phyloP scores from a whole-genome alignment of 2,888 invertebrate genomes.

The Anticlea derivata region DNA sequence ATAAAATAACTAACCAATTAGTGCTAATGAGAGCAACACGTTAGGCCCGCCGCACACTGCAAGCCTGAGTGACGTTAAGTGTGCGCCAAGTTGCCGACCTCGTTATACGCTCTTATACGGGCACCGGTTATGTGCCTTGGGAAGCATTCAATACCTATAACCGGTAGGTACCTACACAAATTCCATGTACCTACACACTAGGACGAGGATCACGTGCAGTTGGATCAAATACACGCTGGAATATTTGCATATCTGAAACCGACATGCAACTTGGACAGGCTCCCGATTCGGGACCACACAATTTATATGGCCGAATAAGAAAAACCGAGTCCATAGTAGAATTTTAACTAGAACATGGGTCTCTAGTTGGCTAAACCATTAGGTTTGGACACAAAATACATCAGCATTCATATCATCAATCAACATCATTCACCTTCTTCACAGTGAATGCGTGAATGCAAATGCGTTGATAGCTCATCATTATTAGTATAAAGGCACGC shows the following conservation, averaged over 20 bases:
- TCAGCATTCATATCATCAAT: too few relatives aligned
- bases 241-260: slow-evolving; percentile 1
- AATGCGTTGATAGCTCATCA: too few relatives aligned
- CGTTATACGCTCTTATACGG: not conserved
- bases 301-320: too few relatives aligned
- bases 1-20: slow-evolving; percentile 22
- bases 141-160: too few relatives aligned
- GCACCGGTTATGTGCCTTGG: not conserved
- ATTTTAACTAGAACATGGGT: too few relatives aligned
- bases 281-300: not conserved
- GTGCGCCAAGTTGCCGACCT: slow-evolving; percentile 3
- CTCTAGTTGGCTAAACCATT: too few relatives aligned
- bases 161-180: too few relatives aligned
- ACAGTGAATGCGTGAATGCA: too few relatives aligned
- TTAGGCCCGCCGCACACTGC: slow-evolving; percentile 7
- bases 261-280: not conserved
- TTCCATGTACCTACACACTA: not conserved
- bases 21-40: slow-evolving; percentile 19
- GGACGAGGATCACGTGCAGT: not conserved
- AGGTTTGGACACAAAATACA: too few relatives aligned
- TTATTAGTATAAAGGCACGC: too few relatives aligned
- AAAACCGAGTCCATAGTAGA: too few relatives aligned
- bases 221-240: not conserved
- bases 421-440: too few relatives aligned
- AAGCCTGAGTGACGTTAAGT: slow-evolving; percentile 5